Evolutionary conservation across 2,888 invertebrate genomes (phyloP).

Genomic region (Plemyria rubiginata): DNA sequence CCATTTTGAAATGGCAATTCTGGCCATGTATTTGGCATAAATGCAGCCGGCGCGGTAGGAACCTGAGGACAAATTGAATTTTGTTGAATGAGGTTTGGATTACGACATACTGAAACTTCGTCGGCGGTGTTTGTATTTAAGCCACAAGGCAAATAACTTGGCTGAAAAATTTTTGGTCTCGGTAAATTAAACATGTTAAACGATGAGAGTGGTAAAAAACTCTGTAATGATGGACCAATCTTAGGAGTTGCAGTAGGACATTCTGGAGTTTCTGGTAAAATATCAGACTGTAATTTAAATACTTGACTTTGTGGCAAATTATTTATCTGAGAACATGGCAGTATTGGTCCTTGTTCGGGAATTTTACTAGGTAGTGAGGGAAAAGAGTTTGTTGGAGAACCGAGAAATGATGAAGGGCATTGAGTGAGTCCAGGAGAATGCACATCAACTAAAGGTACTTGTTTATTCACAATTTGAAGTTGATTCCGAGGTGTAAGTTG

Average conservation of each 20-base stretch:
- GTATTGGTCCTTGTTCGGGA: slow-evolving; percentile 9
- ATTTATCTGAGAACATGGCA: slow-evolving; percentile 1
- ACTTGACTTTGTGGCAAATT: slow-evolving; percentile 8
- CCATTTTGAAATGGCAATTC: slow-evolving; percentile 15
- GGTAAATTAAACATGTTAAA: slow-evolving; percentile 18
- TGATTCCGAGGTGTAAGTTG: background rate
- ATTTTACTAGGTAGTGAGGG: background rate
- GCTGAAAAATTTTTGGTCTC: slow-evolving; percentile 17
- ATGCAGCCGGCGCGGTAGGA: slow-evolving; percentile 4
- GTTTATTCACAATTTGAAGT: slow-evolving; percentile 3
- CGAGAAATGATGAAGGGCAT: slow-evolving; percentile 7
- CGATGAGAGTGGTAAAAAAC: slow-evolving; percentile 10
- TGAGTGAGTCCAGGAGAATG: slow-evolving; percentile 9
- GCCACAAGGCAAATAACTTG: slow-evolving; percentile 12
- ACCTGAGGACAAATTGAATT: slow-evolving; percentile 16
- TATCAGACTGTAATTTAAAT: background rate
- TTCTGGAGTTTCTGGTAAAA: slow-evolving; percentile 6
- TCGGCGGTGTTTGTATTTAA: slow-evolving; percentile 5
- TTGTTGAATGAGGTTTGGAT: slow-evolving; percentile 12
- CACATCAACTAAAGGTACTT: background rate
- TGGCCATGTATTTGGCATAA: slow-evolving; percentile 1
- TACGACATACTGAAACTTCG: slow-evolving; percentile 4
- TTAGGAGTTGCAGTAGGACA: slow-evolving; percentile 8
- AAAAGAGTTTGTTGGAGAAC: slow-evolving; percentile 4
- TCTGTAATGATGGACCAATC: slow-evolving; percentile 12